Percentiles rank a stretch among this genome's conserved stretches.
Conservation (phyloP, 1,140 invertebrate genomes). For the Chironomus striatipennis region DNA sequence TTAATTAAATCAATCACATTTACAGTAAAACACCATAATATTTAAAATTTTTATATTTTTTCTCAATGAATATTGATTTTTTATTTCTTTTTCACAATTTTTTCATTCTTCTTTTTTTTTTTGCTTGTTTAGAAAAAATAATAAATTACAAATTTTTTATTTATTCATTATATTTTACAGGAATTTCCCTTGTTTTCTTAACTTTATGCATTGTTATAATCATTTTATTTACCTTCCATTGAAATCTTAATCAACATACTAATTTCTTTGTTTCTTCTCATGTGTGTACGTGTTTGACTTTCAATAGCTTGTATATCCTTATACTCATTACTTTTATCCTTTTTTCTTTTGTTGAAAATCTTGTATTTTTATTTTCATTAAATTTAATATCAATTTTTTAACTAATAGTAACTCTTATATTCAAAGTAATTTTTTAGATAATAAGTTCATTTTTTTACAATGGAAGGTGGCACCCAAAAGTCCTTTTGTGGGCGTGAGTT, state of each 20-base stretch:
- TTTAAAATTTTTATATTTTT: not conserved
- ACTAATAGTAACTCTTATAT: not conserved
- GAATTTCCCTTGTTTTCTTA: not conserved
- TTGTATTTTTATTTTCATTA: not conserved
- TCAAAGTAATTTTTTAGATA: not conserved
- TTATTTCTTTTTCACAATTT: slow-evolving; percentile 17
- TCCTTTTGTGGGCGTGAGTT: not conserved
- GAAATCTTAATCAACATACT: not conserved
- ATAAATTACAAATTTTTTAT: slow-evolving; percentile 22
- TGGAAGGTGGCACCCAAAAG: not conserved
- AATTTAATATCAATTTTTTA: slow-evolving; percentile 4
- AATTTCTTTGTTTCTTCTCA: too few species aligned
- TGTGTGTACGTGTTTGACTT: too few species aligned
- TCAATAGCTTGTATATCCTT: too few species aligned
- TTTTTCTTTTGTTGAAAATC: too few species aligned
- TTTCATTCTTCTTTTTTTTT: not conserved
- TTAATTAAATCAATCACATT: too few species aligned
- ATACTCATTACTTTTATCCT: not conserved
- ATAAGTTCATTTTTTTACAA: not conserved
- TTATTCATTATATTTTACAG: not conserved
- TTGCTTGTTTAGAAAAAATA: slow-evolving; percentile 21
- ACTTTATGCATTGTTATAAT: not conserved
- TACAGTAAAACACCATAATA: not conserved
- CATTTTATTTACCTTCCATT: slow-evolving; percentile 4
- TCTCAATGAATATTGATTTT: slow-evolving; percentile 15